Base-by-base conservation (phyloP, 30 jellyfish, hydroid and myxozoan species). In the Aurelia coerulea region DNA sequence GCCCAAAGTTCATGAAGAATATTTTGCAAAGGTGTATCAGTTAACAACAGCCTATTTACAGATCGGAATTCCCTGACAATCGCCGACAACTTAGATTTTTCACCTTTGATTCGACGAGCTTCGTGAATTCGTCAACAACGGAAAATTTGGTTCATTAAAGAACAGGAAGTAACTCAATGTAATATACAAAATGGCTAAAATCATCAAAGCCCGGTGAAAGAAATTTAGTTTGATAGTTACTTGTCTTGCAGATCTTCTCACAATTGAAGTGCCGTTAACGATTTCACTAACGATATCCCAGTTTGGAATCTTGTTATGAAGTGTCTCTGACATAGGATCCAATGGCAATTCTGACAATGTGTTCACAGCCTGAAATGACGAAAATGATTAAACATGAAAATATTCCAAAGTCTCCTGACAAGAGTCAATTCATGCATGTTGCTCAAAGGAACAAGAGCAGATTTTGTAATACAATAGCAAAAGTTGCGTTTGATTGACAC, bases 1-100 rank as follows among this genome's bases (percentile, higher is more conserved):
- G 99, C 99, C 99, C 99, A 96, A 6, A 96, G 89, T 76, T 96
- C 99, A 79, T 96, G 99, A 46, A 96, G 92, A 75, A 91, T 96
- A 69, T 96, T 96, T 79, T 96, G 99, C 65, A 96, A 75, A 5
- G 99, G 99, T 6, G 99, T 96, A 15, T 98, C 99, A 53, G 99
- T 96, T 5, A 96, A 80, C 53, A 96, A 86, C 49, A 96, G 90
- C 32, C 99, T 79, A 80, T 96, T 96, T 59, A 97, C 87, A 9
- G 99, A 91, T 73, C 96, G 90, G 85, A 96, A 96, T 64, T 91
- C 99, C 58, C 99, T 89, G 18, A 96, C 99, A 46, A 96, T 96
- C 75, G 84, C 97, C 18, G 99, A 90, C 13, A 96, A 84, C 98
- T 94, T 64, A 51, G 81, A 82, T 23, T 23, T 23, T 23, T 23